Base-by-base conservation (phyloP, 2,113 vertebrate species). In the Dicaeum eximium region DNA sequence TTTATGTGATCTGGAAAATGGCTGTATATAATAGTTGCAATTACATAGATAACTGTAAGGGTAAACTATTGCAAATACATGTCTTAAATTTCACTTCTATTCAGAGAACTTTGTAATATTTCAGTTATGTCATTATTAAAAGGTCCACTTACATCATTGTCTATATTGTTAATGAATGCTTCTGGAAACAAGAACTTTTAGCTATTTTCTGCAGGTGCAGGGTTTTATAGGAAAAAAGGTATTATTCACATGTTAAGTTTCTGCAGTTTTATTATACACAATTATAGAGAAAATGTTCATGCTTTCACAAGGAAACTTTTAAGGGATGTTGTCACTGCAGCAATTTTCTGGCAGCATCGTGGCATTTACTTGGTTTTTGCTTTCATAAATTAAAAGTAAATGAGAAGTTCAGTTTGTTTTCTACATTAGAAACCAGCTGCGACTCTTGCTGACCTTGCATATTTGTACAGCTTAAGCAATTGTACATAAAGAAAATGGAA, bases 191-290 rank as follows among this genome's bases (percentile, higher is more conserved):
- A 83, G 81, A 91, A 97, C 87, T 95, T 97, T 95, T 83, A 92
- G 54, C 58, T 91, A 6, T 94, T 96, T 96, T 97, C 95, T 97
- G 96, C 98, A 98, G 97, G 98, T 98, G 98, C 96, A 98, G 75
- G 92, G 69, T 90, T 97, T 97, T 93, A 84, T 37, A 96, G 47
- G 85, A 48, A 73, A 90, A 92, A 90, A 85, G 69, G 45, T 90
- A 90, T 80, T 92, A 77, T 93, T 86, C 91, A 94, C 61, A 78
- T 92, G 73, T 54, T 89, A 97, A 96, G 92, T 96, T 95, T 96
- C 88, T 95, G 79, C 69, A 90, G 80, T 90, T 95, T 90, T 90
- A 66, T 86, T 94, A 42, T 75, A 80, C 66, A 77, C 45, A 89
- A 16, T 90, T 51, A 75, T 8, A 57, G 61, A 96, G 22, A 83